Base-by-base conservation (phyloP, 2,113 vertebrate species). In the Apistogramma diplotaenia region DNA sequence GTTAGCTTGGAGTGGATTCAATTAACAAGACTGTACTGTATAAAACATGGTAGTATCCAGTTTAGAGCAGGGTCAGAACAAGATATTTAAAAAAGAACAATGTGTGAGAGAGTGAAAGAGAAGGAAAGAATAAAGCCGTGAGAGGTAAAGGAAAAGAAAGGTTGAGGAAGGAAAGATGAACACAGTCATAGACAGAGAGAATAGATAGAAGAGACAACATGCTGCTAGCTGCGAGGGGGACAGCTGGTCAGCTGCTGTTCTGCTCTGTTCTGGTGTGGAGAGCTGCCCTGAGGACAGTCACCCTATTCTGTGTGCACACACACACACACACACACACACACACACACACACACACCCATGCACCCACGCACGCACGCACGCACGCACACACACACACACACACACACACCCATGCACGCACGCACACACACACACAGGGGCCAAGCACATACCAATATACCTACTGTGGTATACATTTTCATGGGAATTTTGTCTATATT, bases 231-330 rank as follows among this genome's bases (percentile, higher is more conserved):
- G 89, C 35, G 13, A 90, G 90, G 80, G 80, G 85, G 91, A 90
- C 91, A 93, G 90, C 92, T 92, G 91, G 91, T 91, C 91, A 91
- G 90, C 87, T 85, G 81, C 87, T 84, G 82, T 87, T 85, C 74
- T 58, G 83, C 76, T 85, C 82, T 79, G 73, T 78, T 89, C 86
- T 92, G 90, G 91, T 92, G 90, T 87, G 90, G 85, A 91, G 85
- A 91, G 74, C 86, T 82, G 85, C 86, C 92, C 91, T 18, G 23
- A 90, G 90, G 91, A 90, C 84, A 89, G 75, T 71, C 84, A 87
- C 85, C 77, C 76, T 77, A 74, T 71, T 71, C 57, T 54, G 11
- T 78, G 16, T 57, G 21, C 60, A 59, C 71, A 23, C 83, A 53
- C 60, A 82, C 65, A 46, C 70, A 75, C 58, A 51, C 85, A 78